Evolutionary conservation across 1,140 invertebrate species (phyloP), one percentile per base, ranked within the genome.

Genomic region (Drosophila malerkotliana): DNA sequence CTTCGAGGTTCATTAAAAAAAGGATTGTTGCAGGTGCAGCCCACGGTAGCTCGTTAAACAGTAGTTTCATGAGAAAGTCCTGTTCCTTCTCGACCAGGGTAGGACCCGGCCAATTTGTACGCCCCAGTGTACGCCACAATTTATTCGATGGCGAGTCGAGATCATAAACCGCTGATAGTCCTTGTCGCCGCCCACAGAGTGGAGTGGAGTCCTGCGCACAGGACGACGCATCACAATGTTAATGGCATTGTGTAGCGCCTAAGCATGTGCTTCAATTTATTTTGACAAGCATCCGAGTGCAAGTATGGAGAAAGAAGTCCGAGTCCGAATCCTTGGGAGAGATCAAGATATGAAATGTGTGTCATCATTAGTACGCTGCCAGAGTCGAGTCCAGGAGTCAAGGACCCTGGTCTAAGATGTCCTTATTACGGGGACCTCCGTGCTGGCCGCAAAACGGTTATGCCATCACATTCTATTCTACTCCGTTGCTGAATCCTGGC

Each of bases 251-350:
- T 72, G 82, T 47, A 66, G 82, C 82, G 78, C 74, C 79, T 82
- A 82, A 82, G 83, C 82, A 87, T 87, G 83, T 87, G 78, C 83
- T 87, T 82, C 82, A 87, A 82, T 85, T 85, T 85, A 87, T 85
- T 64, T 77, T 77, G 81, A 77, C 79, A 76, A 76, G 80, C 66
- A 68, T 72, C 58, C 71, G 26, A 60, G 49, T 59, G 44, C 44
- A 47, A 47, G 44, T 47, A 37, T 37, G 34, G 10, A 37, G 34
- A 37, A 37, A 12, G 34, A 37, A 37, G 34, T 37, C 34, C 34
- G 34, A 34, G 32, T 34, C 51, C 53, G 56, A 61, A 56, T 69
- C 62, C 79, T 73, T 73, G 56, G 53, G 7, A 37, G 61, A 49
- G 78, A 88, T 88, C 83, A 79, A 89, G 84, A 88, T 88, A 88